These are phyloP conservation scores for Oscheius sp. DNA, from an alignment of 2,888 invertebrate species.

Conservation along the genomic window DNA sequence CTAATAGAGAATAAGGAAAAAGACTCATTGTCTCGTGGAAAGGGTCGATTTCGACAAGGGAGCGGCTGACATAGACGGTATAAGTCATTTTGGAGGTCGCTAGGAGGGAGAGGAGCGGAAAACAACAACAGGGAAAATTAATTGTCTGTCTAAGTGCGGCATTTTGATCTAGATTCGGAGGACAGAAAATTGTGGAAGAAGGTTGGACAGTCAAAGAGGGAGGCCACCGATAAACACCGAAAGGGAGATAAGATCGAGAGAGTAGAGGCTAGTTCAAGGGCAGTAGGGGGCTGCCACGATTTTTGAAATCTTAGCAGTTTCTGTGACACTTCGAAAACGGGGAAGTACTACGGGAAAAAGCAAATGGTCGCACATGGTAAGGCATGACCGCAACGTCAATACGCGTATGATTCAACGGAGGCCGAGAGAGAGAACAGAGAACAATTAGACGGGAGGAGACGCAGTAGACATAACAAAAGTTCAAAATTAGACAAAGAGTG, in stretches of 20 bases:
- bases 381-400: too few species aligned
- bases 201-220: neutral
- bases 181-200: neutral
- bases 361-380: too few species aligned
- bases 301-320: too few species aligned
- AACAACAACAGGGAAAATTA: neutral
- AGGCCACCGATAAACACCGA: neutral
- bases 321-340: too few species aligned
- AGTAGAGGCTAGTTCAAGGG: conserved; percentile 1
- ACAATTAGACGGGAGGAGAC: neutral
- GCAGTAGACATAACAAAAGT: neutral
- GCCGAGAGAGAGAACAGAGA: neutral
- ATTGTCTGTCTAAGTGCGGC: neutral
- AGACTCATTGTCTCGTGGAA: neutral
- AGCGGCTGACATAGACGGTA: conserved; percentile 31
- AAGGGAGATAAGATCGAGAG: neutral
- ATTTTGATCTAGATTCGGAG: neutral
- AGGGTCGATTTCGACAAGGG: conserved; percentile 24
- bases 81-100: conserved; percentile 17
- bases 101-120: neutral
- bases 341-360: too few species aligned
- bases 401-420: neutral
- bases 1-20: neutral
- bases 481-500: neutral
- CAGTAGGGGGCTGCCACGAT: neutral